These are phyloP conservation scores for Cloeon dipterum DNA, from an alignment of 2,888 invertebrate species.

Conservation along the genomic window DNA sequence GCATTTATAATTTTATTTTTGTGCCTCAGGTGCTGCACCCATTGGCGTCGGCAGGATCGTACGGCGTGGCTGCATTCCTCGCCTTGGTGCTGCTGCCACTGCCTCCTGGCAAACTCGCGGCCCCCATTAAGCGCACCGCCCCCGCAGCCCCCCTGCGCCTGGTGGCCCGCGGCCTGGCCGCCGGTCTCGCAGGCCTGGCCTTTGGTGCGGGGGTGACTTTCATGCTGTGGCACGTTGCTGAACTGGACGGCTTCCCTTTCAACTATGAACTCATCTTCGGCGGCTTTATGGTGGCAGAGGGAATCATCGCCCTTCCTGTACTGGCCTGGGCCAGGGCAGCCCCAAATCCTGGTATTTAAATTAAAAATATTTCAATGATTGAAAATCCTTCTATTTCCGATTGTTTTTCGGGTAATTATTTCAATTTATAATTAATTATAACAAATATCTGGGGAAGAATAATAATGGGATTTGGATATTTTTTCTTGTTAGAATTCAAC, in stretches of 20 bases:
- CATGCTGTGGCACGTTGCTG: constrained; percentile 7
- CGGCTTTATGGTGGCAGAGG: constrained; percentile 5
- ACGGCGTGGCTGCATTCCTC: background rate
- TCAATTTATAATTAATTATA: too few relatives aligned
- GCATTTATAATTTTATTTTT: too few relatives aligned
- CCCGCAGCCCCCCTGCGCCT: background rate
- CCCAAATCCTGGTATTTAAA: too few relatives aligned
- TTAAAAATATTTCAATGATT: too few relatives aligned
- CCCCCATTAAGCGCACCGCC: background rate
- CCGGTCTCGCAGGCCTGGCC: constrained; percentile 3
- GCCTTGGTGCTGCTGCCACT: background rate
- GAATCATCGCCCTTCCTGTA: constrained; percentile 1
- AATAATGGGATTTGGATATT: too few relatives aligned
- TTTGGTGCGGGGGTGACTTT: constrained; percentile 5
- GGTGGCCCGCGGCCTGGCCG: background rate
- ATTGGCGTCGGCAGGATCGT: background rate
- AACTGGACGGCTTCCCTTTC: constrained; percentile 5
- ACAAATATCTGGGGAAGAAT: too few relatives aligned
- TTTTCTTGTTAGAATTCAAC: too few relatives aligned
- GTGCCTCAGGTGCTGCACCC: background rate
- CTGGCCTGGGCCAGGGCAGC: background rate
- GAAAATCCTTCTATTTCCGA: too few relatives aligned
- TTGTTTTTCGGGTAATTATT: too few relatives aligned
- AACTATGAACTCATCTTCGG: constrained; percentile 8
- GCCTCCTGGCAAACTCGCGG: background rate